Evolutionary conservation across 2,888 invertebrate species (phyloP).

Genomic region (Pachliopta kotzebuea): DNA sequence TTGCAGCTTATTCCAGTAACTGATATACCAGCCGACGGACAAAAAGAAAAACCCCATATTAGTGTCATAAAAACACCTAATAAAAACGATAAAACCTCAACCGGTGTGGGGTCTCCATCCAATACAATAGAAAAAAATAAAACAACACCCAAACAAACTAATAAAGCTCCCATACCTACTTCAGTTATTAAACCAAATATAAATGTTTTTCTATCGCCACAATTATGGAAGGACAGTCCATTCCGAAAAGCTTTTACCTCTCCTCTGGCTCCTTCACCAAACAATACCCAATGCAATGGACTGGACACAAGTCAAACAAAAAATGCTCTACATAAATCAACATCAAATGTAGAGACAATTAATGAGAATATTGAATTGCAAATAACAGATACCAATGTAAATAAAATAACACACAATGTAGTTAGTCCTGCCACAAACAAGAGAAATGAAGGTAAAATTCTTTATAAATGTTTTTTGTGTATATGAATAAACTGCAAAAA

Average conservation of each 20-base stretch:
- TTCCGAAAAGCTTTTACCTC: slow-evolving; percentile 39
- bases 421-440: slow-evolving; percentile 35
- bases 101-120: slow-evolving; percentile 16
- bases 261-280: slow-evolving; percentile 38
- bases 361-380: slow-evolving; percentile 38
- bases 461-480: neutral
- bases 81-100: slow-evolving; percentile 12
- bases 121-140: slow-evolving; percentile 22
- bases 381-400: slow-evolving; percentile 35
- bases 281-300: slow-evolving; percentile 37
- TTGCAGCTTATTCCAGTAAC: neutral
- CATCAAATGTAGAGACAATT: slow-evolving; percentile 36
- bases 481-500: no score
- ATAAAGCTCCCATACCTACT: slow-evolving; percentile 43
- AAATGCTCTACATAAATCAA: slow-evolving; percentile 25
- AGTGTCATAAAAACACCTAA: slow-evolving; percentile 23
- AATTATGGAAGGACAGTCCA: slow-evolving; percentile 41
- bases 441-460: slow-evolving; percentile 47
- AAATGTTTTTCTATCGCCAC: slow-evolving; percentile 48
- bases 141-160: slow-evolving; percentile 34
- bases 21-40: slow-evolving; percentile 26
- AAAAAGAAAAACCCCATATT: slow-evolving; percentile 21
- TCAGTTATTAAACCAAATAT: slow-evolving; percentile 34
- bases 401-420: slow-evolving; percentile 37
- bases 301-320: slow-evolving; percentile 36